phyloP scores from a whole-genome alignment of 2,797 vertebrate genomes.

The Mormyrops boulengeri region DNA sequence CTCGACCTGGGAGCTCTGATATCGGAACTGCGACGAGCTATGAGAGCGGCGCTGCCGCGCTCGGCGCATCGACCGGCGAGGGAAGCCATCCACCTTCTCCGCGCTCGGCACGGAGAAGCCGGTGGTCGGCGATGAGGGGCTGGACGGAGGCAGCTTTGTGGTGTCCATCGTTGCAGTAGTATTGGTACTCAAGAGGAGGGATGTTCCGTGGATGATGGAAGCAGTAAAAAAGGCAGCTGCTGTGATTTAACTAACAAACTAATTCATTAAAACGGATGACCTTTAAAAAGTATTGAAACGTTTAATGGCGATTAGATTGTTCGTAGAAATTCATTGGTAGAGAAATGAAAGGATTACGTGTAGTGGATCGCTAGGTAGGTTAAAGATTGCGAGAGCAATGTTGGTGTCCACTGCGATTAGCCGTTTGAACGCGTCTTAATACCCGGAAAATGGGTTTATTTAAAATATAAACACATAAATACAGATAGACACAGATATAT shows the following conservation, averaged over 20 bases:
- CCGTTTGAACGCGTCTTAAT: conserved; percentile 10
- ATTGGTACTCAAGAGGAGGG: neutral
- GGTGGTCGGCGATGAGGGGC: conserved; percentile 79
- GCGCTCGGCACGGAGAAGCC: conserved; percentile 84
- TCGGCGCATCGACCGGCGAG: conserved; percentile 81
- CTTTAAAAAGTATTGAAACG: neutral
- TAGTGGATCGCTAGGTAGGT: conserved; percentile 8
- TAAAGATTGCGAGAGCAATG: conserved; percentile 15
- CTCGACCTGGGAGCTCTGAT: conserved; percentile 91
- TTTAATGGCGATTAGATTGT: neutral
- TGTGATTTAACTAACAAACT: conserved; percentile 11
- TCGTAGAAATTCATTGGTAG: neutral
- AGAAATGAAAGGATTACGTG: neutral
- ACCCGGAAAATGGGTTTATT: conserved; percentile 21
- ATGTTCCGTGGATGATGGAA: conserved; percentile 13
- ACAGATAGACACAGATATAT: conserved; percentile 28
- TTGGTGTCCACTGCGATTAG: conserved; percentile 6
- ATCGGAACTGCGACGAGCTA: conserved; percentile 89
- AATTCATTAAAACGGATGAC: neutral
- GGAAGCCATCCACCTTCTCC: conserved; percentile 90
- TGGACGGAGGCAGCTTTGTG: conserved; percentile 78
- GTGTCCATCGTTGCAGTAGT: conserved; percentile 57
- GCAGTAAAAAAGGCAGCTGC: neutral
- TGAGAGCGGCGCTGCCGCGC: conserved; percentile 83
- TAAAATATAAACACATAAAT: conserved; percentile 13